These are phyloP conservation scores for Mercenaria mercenaria DNA, from an alignment of 1,140 invertebrate species.

Conservation along the genomic window DNA sequence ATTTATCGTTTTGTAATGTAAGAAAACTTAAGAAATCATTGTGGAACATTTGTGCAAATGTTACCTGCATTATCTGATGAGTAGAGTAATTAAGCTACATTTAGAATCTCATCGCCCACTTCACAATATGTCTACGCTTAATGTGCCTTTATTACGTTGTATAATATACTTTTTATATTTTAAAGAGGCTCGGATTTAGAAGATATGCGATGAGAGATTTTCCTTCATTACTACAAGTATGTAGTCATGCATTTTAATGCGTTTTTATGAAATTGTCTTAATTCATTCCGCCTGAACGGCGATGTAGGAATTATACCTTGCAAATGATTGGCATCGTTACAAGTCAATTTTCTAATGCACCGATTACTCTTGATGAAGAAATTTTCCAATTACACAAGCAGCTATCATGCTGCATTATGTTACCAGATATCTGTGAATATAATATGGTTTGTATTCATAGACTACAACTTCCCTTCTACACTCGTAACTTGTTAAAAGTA, in stretches of 20 bases:
- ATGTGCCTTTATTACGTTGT: background rate
- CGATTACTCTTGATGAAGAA: background rate
- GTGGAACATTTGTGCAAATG: too few relatives aligned
- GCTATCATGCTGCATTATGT: too few relatives aligned
- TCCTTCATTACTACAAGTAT: background rate
- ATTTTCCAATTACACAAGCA: too few relatives aligned
- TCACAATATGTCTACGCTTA: background rate
- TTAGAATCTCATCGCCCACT: background rate
- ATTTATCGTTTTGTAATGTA: too few relatives aligned
- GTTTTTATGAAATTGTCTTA: background rate
- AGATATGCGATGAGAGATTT: background rate
- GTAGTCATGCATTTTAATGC: slow-evolving; percentile 1
- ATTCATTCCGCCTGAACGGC: background rate
- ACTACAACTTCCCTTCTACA: too few relatives aligned
- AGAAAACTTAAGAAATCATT: too few relatives aligned
- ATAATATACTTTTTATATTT: background rate
- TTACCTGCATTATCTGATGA: background rate
- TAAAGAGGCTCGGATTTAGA: slow-evolving; percentile 20
- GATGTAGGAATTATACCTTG: background rate
- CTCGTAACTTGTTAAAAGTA: too few relatives aligned
- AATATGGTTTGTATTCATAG: too few relatives aligned
- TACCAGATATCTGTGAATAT: too few relatives aligned
- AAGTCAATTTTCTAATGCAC: background rate
- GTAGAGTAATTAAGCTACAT: background rate
- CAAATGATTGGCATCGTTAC: slow-evolving; percentile 1